These are phyloP conservation scores for Neoniphon sammara DNA, from an alignment of 2,797 vertebrate species.

Conservation along the genomic window DNA sequence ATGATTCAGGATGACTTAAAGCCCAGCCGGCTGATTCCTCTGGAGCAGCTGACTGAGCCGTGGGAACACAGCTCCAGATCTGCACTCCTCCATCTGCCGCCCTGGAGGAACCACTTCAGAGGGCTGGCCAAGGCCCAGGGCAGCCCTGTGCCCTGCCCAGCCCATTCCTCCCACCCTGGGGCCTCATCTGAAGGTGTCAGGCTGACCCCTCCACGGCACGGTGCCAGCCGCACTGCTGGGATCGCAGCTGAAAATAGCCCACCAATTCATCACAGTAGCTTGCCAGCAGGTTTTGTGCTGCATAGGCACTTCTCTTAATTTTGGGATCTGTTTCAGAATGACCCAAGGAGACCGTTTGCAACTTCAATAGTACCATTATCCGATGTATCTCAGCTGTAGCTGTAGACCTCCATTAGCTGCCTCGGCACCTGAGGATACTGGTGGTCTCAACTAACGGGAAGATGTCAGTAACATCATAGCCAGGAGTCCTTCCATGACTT, in stretches of 20 bases:
- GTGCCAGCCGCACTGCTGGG: slow-evolving; percentile 68
- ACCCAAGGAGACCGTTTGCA: slow-evolving; percentile 62
- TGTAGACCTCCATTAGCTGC: slow-evolving; percentile 37
- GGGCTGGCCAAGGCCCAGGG: slow-evolving; percentile 61
- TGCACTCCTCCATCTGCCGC: slow-evolving; percentile 78
- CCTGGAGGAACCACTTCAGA: slow-evolving; percentile 74
- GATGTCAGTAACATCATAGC: neutral
- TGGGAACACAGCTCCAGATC: slow-evolving; percentile 63
- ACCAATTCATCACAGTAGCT: slow-evolving; percentile 75
- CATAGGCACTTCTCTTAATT: slow-evolving; percentile 69
- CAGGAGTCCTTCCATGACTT: neutral
- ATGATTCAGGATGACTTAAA: slow-evolving; percentile 74
- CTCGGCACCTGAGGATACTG: slow-evolving; percentile 21
- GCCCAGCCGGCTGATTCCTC: slow-evolving; percentile 70
- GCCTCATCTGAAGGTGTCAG: slow-evolving; percentile 72
- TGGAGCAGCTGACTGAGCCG: slow-evolving; percentile 55
- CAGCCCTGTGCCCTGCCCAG: slow-evolving; percentile 39
- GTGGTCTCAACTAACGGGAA: slow-evolving; percentile 26
- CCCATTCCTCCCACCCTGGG: slow-evolving; percentile 54
- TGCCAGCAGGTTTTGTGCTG: slow-evolving; percentile 64
- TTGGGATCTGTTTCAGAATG: slow-evolving; percentile 69
- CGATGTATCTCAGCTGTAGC: slow-evolving; percentile 1
- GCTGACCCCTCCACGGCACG: slow-evolving; percentile 71
- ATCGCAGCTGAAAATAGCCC: slow-evolving; percentile 79
- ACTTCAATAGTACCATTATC: slow-evolving; percentile 57